These are phyloP conservation scores for Hypsopygia costalis DNA, from an alignment of 2,888 invertebrate species.

Conservation along the genomic window DNA sequence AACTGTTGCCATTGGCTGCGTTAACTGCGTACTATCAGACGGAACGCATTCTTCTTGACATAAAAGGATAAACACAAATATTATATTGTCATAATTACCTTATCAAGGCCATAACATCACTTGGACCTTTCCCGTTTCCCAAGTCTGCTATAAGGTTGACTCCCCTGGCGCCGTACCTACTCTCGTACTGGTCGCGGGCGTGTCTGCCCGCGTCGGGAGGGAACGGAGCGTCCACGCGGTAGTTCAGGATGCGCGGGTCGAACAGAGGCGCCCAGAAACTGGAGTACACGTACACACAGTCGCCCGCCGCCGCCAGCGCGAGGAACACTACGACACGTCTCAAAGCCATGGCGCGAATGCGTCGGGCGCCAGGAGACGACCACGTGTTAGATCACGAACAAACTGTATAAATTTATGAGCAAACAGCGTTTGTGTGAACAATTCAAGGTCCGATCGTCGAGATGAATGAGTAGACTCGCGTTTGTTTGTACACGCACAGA, in stretches of 20 bases:
- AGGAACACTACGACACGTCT: slow-evolving; percentile 13
- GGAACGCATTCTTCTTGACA: too few relatives aligned
- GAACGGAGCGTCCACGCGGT: slow-evolving; percentile 52
- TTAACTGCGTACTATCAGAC: too few relatives aligned
- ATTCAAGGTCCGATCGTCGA: neutral
- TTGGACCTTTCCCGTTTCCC: slow-evolving; percentile 49
- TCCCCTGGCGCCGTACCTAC: slow-evolving; percentile 49
- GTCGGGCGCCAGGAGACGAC: too few relatives aligned
- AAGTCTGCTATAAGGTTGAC: slow-evolving; percentile 49
- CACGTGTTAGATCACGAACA: neutral
- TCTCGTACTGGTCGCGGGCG: slow-evolving; percentile 36
- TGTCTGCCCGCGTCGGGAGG: slow-evolving; percentile 40
- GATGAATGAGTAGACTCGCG: too few relatives aligned
- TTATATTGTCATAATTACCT: too few relatives aligned
- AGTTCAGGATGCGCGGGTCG: slow-evolving; percentile 52
- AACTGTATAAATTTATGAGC: slow-evolving; percentile 2
- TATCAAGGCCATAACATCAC: neutral
- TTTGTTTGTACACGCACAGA: too few relatives aligned
- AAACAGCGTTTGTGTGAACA: neutral
- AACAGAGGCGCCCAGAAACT: slow-evolving; percentile 68
- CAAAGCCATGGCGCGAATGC: neutral
- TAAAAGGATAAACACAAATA: too few relatives aligned
- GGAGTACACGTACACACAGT: slow-evolving; percentile 42
- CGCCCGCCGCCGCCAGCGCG: slow-evolving; percentile 22
- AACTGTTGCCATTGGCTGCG: too few relatives aligned